These are phyloP conservation scores for Drosophila imparisetae DNA, from an alignment of 2,888 invertebrate species.

Conservation along the genomic window DNA sequence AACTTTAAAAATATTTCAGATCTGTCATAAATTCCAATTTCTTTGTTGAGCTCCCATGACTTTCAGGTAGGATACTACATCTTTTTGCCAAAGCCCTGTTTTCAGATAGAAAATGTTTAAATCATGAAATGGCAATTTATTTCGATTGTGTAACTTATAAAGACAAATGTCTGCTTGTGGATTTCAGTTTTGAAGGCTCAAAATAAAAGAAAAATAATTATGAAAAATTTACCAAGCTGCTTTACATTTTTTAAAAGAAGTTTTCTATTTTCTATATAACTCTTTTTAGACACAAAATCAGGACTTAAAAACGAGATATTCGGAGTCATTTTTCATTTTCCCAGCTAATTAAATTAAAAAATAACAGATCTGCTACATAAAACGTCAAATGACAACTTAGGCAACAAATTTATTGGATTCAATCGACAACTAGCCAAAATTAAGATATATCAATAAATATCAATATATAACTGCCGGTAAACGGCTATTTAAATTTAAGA, in stretches of 20 bases:
- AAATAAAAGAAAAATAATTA: neutral
- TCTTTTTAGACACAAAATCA: neutral
- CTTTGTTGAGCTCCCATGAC: neutral
- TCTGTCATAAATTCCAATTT: neutral
- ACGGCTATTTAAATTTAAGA: neutral
- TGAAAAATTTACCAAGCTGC: neutral
- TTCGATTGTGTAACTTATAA: neutral
- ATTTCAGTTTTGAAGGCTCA: neutral
- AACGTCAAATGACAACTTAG: neutral
- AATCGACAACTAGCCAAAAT: neutral
- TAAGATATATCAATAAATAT: neutral
- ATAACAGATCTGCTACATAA: neutral
- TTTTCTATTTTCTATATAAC: neutral
- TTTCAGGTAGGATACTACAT: neutral
- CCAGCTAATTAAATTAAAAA: neutral
- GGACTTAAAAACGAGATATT: too few relatives aligned
- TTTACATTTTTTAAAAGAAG: neutral
- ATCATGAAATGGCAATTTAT: neutral
- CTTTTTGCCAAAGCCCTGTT: neutral
- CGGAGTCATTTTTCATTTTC: neutral
- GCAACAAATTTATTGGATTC: neutral
- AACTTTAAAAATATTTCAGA: neutral
- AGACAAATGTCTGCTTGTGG: neutral
- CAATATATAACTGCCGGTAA: neutral
- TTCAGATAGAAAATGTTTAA: neutral